These are phyloP conservation scores for Ammodytes marinus DNA, from an alignment of 2,113 vertebrate species.

Conservation along the genomic window DNA sequence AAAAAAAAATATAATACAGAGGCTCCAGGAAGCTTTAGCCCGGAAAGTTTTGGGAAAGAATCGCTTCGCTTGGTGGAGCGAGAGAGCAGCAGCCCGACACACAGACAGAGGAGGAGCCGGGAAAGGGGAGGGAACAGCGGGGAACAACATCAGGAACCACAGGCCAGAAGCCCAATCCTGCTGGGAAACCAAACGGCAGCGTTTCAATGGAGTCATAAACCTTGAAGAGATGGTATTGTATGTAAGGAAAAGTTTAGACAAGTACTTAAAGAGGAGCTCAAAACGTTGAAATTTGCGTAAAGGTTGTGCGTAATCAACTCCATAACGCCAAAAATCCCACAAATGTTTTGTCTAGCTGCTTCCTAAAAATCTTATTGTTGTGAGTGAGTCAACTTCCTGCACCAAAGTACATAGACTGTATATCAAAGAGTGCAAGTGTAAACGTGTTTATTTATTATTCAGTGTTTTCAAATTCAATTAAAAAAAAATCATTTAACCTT, in stretches of 20 bases:
- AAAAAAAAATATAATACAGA: not conserved
- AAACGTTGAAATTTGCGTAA: not conserved
- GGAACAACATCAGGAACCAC: conserved; percentile 41
- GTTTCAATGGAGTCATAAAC: not conserved
- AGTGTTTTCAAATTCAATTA: no score
- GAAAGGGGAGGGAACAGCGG: conserved; percentile 57
- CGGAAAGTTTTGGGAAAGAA: conserved; percentile 55
- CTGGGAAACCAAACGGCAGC: not conserved
- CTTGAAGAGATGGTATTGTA: no score
- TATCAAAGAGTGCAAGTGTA: no score
- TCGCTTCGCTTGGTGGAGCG: conserved; percentile 15
- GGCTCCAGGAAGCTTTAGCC: conserved; percentile 43
- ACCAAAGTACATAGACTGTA: no score
- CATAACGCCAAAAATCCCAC: not conserved
- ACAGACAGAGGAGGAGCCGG: conserved; percentile 72
- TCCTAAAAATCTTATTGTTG: not conserved
- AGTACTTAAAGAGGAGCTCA: no score
- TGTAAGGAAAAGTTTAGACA: no score
- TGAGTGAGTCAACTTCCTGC: not conserved
- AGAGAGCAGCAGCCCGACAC: conserved; percentile 22
- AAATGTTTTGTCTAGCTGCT: no score
- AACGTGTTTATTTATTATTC: no score
- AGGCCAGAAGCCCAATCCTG: not conserved
- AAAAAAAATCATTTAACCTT: no score
- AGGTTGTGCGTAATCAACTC: not conserved